These are phyloP conservation scores for Microcebus ravelobensis DNA, from an alignment of 2,113 vertebrate species.

Conservation along the genomic window DNA sequence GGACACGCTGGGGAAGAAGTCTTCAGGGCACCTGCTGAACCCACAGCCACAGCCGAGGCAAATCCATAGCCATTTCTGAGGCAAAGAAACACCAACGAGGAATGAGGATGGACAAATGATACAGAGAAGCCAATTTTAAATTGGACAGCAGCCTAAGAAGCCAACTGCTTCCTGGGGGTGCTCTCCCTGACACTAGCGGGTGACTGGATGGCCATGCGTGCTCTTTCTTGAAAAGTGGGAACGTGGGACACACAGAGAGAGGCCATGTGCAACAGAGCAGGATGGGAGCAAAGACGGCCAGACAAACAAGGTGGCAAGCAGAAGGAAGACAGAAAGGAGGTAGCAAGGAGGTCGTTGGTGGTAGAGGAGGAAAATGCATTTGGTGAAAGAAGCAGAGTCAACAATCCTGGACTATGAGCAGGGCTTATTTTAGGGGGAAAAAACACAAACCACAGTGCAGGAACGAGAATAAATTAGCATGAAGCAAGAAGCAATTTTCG, in stretches of 20 bases:
- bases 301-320: background rate
- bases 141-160: no score
- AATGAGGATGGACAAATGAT: background rate
- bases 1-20: background rate
- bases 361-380: background rate
- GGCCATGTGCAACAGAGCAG: fast-evolving
- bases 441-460: background rate
- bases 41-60: background rate
- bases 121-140: background rate
- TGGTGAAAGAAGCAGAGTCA: background rate
- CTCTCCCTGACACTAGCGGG: background rate
- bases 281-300: background rate
- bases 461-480: background rate
- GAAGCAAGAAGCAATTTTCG: background rate
- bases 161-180: background rate
- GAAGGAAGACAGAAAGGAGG: background rate
- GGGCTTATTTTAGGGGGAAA: background rate
- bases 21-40: background rate
- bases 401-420: background rate
- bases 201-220: background rate
- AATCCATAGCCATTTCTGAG: background rate
- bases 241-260: background rate
- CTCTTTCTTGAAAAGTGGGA: background rate
- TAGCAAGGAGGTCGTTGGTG: fast-evolving
- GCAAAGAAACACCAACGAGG: background rate